Evolutionary conservation across 92 coral and sea anemone species (phyloP).

Genomic region (Muricea muricata): DNA sequence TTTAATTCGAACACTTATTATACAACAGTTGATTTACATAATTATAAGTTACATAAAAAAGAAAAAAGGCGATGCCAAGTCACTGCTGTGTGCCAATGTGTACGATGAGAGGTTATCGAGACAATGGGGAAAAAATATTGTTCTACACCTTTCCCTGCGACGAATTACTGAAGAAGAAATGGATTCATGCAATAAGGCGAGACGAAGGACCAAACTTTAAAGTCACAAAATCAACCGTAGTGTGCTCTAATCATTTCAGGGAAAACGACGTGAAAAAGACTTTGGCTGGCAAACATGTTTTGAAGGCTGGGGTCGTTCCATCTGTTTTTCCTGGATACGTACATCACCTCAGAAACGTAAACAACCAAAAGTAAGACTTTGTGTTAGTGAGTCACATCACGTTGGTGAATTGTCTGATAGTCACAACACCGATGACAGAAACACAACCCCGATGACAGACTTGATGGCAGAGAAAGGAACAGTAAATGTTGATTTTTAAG

Average conservation of each 20-base stretch:
- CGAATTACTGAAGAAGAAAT: background rate
- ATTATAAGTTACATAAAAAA: too few species aligned
- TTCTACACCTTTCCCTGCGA: slow-evolving; percentile 40
- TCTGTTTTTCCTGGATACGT: slow-evolving; percentile 34
- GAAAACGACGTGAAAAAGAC: slow-evolving; percentile 14
- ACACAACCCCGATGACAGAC: too few species aligned
- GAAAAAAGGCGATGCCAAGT: background rate
- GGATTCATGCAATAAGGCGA: slow-evolving; percentile 53
- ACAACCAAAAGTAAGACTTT: background rate
- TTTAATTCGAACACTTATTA: too few species aligned
- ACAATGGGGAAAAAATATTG: slow-evolving; percentile 32
- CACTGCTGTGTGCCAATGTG: slow-evolving; percentile 36
- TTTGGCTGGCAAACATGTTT: background rate
- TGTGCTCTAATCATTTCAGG: slow-evolving; percentile 56
- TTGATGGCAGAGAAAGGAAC: too few species aligned
- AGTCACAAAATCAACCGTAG: background rate
- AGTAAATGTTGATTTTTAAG: too few species aligned
- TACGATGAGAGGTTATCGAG: slow-evolving; percentile 42
- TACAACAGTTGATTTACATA: too few species aligned
- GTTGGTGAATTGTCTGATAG: too few species aligned
- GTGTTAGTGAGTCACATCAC: too few species aligned
- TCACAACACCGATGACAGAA: too few species aligned
- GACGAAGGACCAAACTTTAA: slow-evolving; percentile 36
- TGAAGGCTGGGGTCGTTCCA: slow-evolving; percentile 30
- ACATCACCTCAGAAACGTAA: background rate